Evolutionary conservation across 2,888 invertebrate genomes (phyloP), one percentile per base, ranked within the genome.

Genomic region (Podabrus alpinus): DNA sequence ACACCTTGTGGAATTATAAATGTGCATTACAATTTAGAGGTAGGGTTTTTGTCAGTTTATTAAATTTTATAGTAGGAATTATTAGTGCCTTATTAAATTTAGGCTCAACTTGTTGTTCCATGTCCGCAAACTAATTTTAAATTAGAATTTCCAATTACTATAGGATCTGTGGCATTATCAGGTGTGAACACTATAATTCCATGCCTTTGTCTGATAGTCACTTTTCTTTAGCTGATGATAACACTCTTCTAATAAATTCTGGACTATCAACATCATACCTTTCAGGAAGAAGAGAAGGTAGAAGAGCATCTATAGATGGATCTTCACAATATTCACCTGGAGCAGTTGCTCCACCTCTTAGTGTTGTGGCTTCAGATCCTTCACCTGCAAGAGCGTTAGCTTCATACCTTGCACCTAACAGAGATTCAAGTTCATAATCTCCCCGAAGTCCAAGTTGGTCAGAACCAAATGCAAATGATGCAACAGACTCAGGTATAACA

Each of bases 51-150:
- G 7, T 21, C 7, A 7, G 2, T 21, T 21, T 61, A 4, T 15
- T 1, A 2, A 16, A 61, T 16, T 61, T 17, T n/a, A n/a, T 3
- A 11, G 15, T 9, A 4, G 61, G 10, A 16, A 15, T 9, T n/a
- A 11, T 10, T 11, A 10, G 3, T 10, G 11, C 10, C 7, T 3
- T 15, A n/a, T 61, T 9, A 5, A 21, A 21, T 71, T 15, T 15
- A 71, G 71, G 71, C 59, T 29, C 21, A 71, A 67, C 21, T 66
- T 13, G 71, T 59, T n/a, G 9, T 71, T 5, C 71, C 71, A 1
- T 71, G 1, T 7, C 71, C 71, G 1, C 71, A 66, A 13, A 15
- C 59, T 9, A 25, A 71, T 17, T 19, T 71, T 3, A 19, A 59
- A 9, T 66, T 15, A 9, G 21, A 66, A 10, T 10, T 71, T 5